Percentiles rank a stretch among this genome's conserved stretches.
These are phyloP conservation scores for Pachyrhynchus sulphureomaculatus DNA, from an alignment of 1,140 invertebrate species.

Conservation along the genomic window DNA sequence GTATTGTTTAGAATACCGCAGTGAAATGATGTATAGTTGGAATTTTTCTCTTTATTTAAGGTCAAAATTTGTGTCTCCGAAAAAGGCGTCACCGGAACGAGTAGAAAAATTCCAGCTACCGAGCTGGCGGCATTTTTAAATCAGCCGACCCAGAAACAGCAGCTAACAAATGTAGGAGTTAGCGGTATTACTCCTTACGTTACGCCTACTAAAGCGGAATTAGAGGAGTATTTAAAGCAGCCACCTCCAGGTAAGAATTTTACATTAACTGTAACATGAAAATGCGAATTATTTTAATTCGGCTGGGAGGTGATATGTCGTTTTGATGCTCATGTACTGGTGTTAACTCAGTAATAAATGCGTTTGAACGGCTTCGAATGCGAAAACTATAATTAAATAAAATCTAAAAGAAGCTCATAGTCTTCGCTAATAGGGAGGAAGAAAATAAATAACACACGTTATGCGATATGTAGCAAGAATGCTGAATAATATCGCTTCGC, in stretches of 20 bases:
- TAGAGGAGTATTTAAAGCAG: slow-evolving; percentile 87
- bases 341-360: no score
- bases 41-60: not conserved
- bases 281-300: no score
- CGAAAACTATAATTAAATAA: no score
- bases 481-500: no score
- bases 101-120: slow-evolving; percentile 71
- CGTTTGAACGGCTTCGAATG: no score
- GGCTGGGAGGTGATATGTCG: no score
- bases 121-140: slow-evolving; percentile 71
- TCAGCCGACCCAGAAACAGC: slow-evolving; percentile 67
- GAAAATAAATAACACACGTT: no score
- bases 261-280: no score
- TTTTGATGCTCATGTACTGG: no score
- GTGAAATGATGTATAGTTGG: not conserved
- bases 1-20: not conserved
- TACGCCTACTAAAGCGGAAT: slow-evolving; percentile 68
- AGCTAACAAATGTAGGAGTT: slow-evolving; percentile 68
- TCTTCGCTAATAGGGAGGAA: no score
- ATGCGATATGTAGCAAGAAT: no score
- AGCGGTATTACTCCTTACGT: slow-evolving; percentile 59
- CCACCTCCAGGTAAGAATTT: slow-evolving; percentile 82
- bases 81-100: slow-evolving; percentile 64
- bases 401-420: no score
- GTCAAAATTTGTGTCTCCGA: slow-evolving; percentile 72